A percentile compares a stretch with the other conserved stretches of the same genome.
These are phyloP conservation scores for Xerus rutilus DNA, from an alignment of 2,797 vertebrate species.

Conservation along the genomic window DNA sequence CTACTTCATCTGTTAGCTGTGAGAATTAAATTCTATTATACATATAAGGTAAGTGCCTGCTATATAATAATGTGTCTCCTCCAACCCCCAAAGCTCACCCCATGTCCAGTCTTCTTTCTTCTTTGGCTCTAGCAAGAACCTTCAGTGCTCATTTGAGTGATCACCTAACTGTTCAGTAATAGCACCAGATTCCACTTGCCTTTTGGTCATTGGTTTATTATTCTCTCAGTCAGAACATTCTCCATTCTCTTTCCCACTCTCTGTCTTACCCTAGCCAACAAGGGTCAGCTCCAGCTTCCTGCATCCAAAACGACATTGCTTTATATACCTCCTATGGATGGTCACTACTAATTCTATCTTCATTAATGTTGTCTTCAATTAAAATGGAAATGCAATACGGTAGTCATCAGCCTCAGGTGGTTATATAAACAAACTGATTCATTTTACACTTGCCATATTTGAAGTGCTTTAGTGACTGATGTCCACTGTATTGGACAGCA, in stretches of 20 bases:
- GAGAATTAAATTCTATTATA: slow-evolving; percentile 13
- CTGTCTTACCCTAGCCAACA: not conserved
- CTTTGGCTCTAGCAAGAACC: not conserved
- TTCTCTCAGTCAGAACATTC: not conserved
- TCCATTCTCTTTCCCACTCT: slow-evolving; percentile 8
- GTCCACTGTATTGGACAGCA: not conserved
- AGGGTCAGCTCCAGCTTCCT: slow-evolving; percentile 6
- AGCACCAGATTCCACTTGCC: not conserved
- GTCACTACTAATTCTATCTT: not conserved
- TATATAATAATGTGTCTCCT: not conserved
- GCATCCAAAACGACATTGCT: slow-evolving; percentile 5
- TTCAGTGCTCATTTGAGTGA: not conserved
- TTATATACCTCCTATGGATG: not conserved
- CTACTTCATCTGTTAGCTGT: not conserved
- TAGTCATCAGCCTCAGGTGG: not conserved
- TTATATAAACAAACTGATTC: slow-evolving; percentile 45
- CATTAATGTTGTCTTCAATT: slow-evolving; percentile 54
- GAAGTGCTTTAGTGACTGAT: not conserved
- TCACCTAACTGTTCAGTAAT: not conserved
- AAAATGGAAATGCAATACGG: slow-evolving; percentile 1
- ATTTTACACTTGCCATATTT: not conserved
- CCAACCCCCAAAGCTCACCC: too few species aligned
- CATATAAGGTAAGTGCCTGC: not conserved
- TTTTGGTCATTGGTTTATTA: not conserved
- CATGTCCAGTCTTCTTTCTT: not conserved